Conservation (phyloP, 2,888 invertebrate genomes). For the Poecilobothrus nobilitatus region DNA sequence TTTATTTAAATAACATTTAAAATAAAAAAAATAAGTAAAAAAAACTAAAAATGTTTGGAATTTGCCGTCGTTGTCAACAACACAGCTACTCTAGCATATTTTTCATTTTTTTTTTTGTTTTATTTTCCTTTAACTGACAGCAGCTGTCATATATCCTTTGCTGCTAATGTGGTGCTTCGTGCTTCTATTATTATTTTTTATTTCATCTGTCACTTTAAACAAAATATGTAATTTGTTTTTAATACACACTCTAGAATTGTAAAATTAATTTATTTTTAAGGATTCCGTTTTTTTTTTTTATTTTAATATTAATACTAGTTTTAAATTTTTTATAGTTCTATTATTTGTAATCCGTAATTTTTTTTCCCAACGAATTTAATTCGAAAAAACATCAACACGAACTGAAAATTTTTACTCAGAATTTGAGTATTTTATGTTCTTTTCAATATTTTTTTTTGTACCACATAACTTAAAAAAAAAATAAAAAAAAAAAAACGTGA, state of each 20-base stretch:
- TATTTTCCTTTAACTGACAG: conserved; percentile 15
- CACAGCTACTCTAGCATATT: background rate
- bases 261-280: background rate
- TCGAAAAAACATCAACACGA: conserved; percentile 32
- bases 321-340: no score
- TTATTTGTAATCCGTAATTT: background rate
- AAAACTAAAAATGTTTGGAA: conserved; percentile 9
- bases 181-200: background rate
- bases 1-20: conserved; percentile 7
- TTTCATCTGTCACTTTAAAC: conserved; percentile 20
- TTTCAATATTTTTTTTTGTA: background rate
- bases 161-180: conserved; percentile 12
- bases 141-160: conserved; percentile 23
- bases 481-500: background rate
- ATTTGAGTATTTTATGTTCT: conserved; percentile 3
- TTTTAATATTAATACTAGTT: no score
- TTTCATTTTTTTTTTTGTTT: conserved; percentile 1
- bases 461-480: no score
- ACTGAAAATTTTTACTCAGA: conserved; percentile 25
- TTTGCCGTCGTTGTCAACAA: conserved; percentile 8
- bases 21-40: conserved; percentile 12
- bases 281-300: no score
- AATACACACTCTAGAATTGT: background rate
- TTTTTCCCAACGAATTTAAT: conserved; percentile 18
- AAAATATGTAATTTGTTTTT: background rate